Evolutionary conservation across 2,797 vertebrate genomes (phyloP).

Genomic region (Todus mexicanus): DNA sequence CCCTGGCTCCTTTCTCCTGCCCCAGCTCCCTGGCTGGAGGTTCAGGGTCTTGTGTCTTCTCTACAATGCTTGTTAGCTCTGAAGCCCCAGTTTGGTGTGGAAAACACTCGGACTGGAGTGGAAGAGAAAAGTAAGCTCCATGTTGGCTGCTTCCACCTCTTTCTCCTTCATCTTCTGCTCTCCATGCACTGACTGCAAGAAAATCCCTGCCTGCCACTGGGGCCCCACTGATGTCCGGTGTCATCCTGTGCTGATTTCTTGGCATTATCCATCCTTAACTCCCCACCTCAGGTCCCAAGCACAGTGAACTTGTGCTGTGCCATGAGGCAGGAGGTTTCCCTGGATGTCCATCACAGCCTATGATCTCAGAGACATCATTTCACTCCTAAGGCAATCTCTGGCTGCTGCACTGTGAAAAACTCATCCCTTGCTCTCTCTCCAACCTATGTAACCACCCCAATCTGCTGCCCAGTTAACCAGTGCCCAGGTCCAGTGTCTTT

Average conservation of each 20-base stretch:
- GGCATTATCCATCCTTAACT: background rate
- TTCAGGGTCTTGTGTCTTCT: background rate
- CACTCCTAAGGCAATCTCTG: background rate
- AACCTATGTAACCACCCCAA: background rate
- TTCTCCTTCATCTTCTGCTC: background rate
- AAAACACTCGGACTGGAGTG: background rate
- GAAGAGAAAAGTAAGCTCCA: background rate
- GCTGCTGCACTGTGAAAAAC: background rate
- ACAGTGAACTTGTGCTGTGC: background rate
- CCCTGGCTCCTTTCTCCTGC: background rate
- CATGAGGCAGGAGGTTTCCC: background rate
- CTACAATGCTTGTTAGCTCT: background rate
- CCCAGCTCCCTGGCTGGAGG: background rate
- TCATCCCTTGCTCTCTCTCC: background rate
- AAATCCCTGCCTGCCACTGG: background rate
- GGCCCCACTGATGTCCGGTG: background rate
- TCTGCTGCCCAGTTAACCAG: background rate
- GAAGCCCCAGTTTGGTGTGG: background rate
- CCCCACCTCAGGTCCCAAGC: background rate
- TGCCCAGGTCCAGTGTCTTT: background rate
- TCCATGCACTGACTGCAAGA: background rate
- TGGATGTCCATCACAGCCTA: background rate
- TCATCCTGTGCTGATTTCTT: background rate
- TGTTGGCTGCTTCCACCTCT: background rate
- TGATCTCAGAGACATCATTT: fast-evolving